Base-by-base conservation (phyloP, 1,140 invertebrate species). In the Sitophilus oryzae region DNA sequence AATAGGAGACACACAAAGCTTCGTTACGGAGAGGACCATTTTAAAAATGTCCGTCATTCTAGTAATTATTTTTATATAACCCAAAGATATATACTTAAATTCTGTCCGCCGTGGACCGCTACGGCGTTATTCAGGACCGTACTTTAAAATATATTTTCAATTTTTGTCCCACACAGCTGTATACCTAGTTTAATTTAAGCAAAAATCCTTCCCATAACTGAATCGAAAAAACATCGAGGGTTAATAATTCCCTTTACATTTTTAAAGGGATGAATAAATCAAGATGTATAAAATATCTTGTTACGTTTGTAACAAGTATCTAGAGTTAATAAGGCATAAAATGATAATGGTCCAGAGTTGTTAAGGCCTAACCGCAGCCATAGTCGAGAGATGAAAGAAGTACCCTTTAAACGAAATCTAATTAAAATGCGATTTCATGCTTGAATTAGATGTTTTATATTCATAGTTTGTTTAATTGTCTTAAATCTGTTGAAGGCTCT, bases 31-130 rank as follows among this genome's bases (percentile, higher is more conserved):
- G 10, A 19, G 18, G n/a, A 45, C 18, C 11, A 14, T 45, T 25
- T n/a, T 25, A 22, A 22, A 25, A 40, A 14, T 14, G 38, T 40
- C 14, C 5, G 38, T 40, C 38, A 40, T 40, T 14, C 38, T 6
- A 40, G 38, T 14, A 40, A 40, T 40, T 40, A 40, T 40, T 40
- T 40, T 40, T 40, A 40, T 40, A 40, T 40, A 40, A 15, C 38
- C 38, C 38, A 40, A 14, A 15, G 38, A 40, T 40, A n/a, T n/a
- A 30, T 30, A 30, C 25, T 30, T 30, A 30, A 30, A 30, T 30
- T 30, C 11, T 30, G 25, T 30, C 25, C 25, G 25, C 25, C 11
- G 25, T 30, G 25, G 11, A 11, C 25, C 25, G 11, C 25, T 30
- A 30, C 25, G n/a, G 34, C 34, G 9, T 9, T 35, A 35, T 20